Evolutionary conservation across 2,888 invertebrate species (phyloP), one percentile per base, ranked within the genome.

Genomic region (Tinea trinotella): DNA sequence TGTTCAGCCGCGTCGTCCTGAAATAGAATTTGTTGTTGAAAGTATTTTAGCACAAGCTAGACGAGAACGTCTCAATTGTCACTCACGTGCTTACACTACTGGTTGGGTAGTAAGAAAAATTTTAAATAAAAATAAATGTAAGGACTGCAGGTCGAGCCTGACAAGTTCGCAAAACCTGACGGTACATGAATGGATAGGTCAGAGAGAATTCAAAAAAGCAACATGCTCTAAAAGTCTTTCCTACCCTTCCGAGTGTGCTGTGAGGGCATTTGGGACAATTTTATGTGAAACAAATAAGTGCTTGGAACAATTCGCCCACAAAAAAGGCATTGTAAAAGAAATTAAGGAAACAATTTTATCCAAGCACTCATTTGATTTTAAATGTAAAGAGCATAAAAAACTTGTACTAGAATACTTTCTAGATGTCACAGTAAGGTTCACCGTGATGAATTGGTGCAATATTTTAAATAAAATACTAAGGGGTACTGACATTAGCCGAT

Each of bases 361-460:
- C 35, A 30, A 18, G 10, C 22, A 35, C 18, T 35, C 34, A 35
- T 53, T 53, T 53, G 15, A 17, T 53, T 30, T 24, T 35, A 12
- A 34, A 17, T 53, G 35, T 35, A 13, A 22, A 35, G 18, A 12
- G 4, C 53, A 53, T 35, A 30, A 53, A 53, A 52, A 56, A 40
- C 50, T 56, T 30, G 53, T 40, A 12, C 20, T 13, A 53, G 49
- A 56, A 35, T 54, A 12, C 13, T 54, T 56, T 49, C 52, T 56
- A 15, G 49, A 54, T 15, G 12, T 54, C n/a, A n/a, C n/a, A n/a
- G n/a, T n/a, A 46, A 48, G 36, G 30, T 52, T 56, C 44, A 56
- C 46, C 46, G 24, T 54, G 12, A 24, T 55, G 18, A 53, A 53
- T 53, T 53, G 53, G 53, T 53, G 53, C 18, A 35, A 53, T 35